A percentile compares a stretch with the other conserved stretches of the same genome.
phyloP scores from a whole-genome alignment of 2,888 invertebrate species.

The Chloroclystis v-ata region DNA sequence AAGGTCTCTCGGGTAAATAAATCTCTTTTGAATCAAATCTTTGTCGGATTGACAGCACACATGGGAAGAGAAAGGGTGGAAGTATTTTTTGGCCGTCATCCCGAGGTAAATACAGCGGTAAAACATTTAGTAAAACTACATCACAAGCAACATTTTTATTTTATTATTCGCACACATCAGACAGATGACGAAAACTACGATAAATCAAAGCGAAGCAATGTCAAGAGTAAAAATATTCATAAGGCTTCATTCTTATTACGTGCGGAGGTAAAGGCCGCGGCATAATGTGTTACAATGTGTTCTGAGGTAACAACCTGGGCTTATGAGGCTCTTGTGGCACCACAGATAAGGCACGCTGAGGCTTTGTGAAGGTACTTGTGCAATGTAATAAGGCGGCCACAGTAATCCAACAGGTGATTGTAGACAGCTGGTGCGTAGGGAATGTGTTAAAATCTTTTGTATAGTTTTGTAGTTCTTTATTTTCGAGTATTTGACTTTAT shows the following conservation, averaged over 20 bases:
- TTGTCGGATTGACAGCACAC: too few relatives aligned
- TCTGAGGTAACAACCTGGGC: constrained; percentile 70
- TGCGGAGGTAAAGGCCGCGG: constrained; percentile 57
- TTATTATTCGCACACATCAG: too few relatives aligned
- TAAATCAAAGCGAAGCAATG: background rate
- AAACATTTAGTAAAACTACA: too few relatives aligned
- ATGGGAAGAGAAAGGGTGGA: too few relatives aligned
- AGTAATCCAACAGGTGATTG: constrained; percentile 33
- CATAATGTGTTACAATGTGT: constrained; percentile 74
- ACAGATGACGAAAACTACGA: background rate
- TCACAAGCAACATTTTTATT: too few relatives aligned
- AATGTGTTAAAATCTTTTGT: too few relatives aligned
- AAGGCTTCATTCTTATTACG: constrained; percentile 65
- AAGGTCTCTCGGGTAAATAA: too few relatives aligned
- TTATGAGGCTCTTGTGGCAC: constrained; percentile 64
- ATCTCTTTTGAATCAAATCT: too few relatives aligned
- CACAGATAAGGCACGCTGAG: constrained; percentile 71
- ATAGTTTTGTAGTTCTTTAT: too few relatives aligned
- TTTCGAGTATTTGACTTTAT: too few relatives aligned
- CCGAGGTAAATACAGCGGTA: too few relatives aligned
- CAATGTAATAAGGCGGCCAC: constrained; percentile 65
- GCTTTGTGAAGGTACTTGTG: constrained; percentile 63
- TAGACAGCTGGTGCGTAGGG: constrained; percentile 4
- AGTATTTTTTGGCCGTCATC: too few relatives aligned
- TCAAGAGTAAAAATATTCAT: constrained; percentile 58